phyloP scores from a whole-genome alignment of 2,113 vertebrate species.

The Xiphophorus hellerii region DNA sequence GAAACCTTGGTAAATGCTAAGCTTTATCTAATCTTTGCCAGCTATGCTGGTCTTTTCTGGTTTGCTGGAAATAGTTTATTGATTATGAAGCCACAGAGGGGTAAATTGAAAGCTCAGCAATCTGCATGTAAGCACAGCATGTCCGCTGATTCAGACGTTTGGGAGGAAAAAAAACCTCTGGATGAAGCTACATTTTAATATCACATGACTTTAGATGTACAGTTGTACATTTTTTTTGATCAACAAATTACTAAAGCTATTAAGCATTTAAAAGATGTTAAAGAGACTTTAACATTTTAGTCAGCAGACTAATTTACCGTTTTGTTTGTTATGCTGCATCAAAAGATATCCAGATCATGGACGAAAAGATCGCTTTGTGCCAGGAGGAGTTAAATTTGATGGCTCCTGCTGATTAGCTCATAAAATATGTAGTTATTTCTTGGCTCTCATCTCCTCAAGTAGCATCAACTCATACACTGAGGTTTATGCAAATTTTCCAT shows the following conservation, averaged over 20 bases:
- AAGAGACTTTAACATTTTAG: background rate
- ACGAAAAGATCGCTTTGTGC: background rate
- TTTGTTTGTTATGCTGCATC: background rate
- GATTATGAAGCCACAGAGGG: conserved; percentile 20
- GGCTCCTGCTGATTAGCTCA: background rate
- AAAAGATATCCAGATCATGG: background rate
- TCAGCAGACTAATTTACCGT: too few relatives aligned
- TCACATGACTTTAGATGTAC: background rate
- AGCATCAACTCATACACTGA: too few relatives aligned
- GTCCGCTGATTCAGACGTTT: conserved; percentile 9
- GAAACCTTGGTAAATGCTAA: conserved; percentile 9
- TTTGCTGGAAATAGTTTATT: conserved; percentile 35
- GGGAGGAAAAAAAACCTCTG: background rate
- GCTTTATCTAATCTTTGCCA: conserved; percentile 21
- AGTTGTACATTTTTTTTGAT: background rate
- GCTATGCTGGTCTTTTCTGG: conserved; percentile 4
- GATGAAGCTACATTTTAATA: background rate
- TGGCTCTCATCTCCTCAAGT: too few relatives aligned
- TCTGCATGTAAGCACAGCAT: conserved; percentile 14
- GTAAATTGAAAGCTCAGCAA: conserved; percentile 20
- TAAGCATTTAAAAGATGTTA: background rate
- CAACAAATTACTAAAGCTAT: background rate
- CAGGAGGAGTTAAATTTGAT: background rate
- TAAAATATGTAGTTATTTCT: too few relatives aligned
- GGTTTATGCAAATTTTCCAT: too few relatives aligned